phyloP scores from a whole-genome alignment of 2,888 invertebrate species.

The Eupithecia insigniata region DNA sequence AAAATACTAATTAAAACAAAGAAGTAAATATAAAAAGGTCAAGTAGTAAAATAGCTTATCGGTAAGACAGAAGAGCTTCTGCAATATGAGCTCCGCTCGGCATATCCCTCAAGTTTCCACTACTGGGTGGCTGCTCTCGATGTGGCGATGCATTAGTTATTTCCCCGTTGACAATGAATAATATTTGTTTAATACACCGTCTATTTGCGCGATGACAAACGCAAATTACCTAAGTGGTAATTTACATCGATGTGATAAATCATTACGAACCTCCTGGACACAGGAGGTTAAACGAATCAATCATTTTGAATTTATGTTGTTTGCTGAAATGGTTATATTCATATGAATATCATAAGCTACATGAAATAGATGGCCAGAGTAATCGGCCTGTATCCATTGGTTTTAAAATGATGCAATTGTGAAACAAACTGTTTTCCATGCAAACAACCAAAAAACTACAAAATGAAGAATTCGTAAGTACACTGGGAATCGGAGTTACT shows the following conservation, averaged over 20 bases:
- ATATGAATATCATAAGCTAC: neutral
- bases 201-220: conserved; percentile 52
- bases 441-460: conserved; percentile 6
- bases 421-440: neutral
- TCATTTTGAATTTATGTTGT: conserved; percentile 56
- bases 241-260: conserved; percentile 58
- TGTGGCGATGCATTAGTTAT: conserved; percentile 15
- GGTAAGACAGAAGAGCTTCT: neutral
- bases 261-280: conserved; percentile 50
- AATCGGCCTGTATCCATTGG: neutral
- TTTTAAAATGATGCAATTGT: neutral
- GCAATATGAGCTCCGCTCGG: neutral
- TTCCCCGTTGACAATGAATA: conserved; percentile 18
- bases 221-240: conserved; percentile 55
- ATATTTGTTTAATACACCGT: conserved; percentile 24
- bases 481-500: conserved; percentile 31
- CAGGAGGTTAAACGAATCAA: conserved; percentile 57
- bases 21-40: neutral
- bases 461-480: conserved; percentile 17
- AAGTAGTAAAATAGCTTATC: neutral
- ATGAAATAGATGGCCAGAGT: neutral
- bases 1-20: neutral
- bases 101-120: conserved; percentile 8
- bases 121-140: neutral
- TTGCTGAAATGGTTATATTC: conserved; percentile 44